Conservation (phyloP, 1,140 invertebrate species). For the Pseudomyrmex pallidus region DNA sequence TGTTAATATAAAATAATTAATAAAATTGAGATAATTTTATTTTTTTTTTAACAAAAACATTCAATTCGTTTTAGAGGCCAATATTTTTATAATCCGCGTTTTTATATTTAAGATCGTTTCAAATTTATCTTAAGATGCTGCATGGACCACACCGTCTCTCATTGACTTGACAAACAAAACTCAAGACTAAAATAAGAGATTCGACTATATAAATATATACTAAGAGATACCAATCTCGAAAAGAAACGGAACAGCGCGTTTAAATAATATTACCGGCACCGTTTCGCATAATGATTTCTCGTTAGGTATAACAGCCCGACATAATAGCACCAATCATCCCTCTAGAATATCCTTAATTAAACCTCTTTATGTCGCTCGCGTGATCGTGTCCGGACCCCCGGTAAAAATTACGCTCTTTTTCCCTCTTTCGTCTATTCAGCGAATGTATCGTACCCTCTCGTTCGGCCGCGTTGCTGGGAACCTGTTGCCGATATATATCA, state of each 20-base stretch:
- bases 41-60: no score
- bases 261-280: not conserved
- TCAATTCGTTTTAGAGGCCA: no score
- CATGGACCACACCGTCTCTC: no score
- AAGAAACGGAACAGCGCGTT: not conserved
- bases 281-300: not conserved
- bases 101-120: no score
- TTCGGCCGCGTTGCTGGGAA: not conserved
- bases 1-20: no score
- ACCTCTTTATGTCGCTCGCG: constrained; percentile 5
- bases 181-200: no score
- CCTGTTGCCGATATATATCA: constrained; percentile 47
- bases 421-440: constrained; percentile 12
- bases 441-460: constrained; percentile 24
- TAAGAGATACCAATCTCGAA: not conserved
- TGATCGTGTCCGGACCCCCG: constrained; percentile 10
- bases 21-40: no score
- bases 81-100: no score
- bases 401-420: constrained; percentile 39
- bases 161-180: no score
- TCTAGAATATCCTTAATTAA: constrained; percentile 34
- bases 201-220: no score
- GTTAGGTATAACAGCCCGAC: not conserved
- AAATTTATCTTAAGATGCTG: no score
- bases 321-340: not conserved